A percentile compares a stretch with the other conserved stretches of the same genome.
Evolutionary conservation across 1,140 invertebrate genomes (phyloP).

Genomic region (Drosophila yakuba): DNA sequence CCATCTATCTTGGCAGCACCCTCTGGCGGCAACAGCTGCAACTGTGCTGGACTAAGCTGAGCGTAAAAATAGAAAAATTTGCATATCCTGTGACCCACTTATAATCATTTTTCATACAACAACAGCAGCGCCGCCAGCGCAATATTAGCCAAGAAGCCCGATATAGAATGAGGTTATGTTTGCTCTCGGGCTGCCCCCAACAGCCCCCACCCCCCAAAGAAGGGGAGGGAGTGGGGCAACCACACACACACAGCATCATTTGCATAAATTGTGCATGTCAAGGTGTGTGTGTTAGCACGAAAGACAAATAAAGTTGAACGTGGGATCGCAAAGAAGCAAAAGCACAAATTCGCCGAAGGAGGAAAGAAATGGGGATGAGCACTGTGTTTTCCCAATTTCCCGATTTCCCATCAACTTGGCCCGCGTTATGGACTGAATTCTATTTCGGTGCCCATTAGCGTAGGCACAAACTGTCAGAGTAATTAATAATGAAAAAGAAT

Average conservation of each 20-base stretch:
- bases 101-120: slow-evolving; percentile 79
- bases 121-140: slow-evolving; percentile 30
- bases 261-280: slow-evolving; percentile 68
- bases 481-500: slow-evolving; percentile 64
- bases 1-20: slow-evolving; percentile 49
- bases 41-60: slow-evolving; percentile 58
- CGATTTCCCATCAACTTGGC: slow-evolving; percentile 46
- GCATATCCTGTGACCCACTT: slow-evolving; percentile 83
- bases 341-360: background rate
- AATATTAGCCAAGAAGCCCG: slow-evolving; percentile 53
- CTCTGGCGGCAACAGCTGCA: slow-evolving; percentile 58
- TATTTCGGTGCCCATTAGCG: slow-evolving; percentile 77
- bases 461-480: slow-evolving; percentile 64
- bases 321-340: slow-evolving; percentile 3
- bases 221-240: too few species aligned
- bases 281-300: slow-evolving; percentile 22
- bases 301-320: slow-evolving; percentile 43
- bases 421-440: slow-evolving; percentile 68
- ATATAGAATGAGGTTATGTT: slow-evolving; percentile 74
- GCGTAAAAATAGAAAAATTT: slow-evolving; percentile 80
- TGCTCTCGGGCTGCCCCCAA: slow-evolving; percentile 28
- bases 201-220: too few species aligned
- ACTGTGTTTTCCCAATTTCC: slow-evolving; percentile 6
- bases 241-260: slow-evolving; percentile 53
- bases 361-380: background rate